A percentile compares a stretch with the other conserved stretches of the same genome.
phyloP scores from a whole-genome alignment of 2,797 vertebrate genomes.

The Ataeniobius toweri region DNA sequence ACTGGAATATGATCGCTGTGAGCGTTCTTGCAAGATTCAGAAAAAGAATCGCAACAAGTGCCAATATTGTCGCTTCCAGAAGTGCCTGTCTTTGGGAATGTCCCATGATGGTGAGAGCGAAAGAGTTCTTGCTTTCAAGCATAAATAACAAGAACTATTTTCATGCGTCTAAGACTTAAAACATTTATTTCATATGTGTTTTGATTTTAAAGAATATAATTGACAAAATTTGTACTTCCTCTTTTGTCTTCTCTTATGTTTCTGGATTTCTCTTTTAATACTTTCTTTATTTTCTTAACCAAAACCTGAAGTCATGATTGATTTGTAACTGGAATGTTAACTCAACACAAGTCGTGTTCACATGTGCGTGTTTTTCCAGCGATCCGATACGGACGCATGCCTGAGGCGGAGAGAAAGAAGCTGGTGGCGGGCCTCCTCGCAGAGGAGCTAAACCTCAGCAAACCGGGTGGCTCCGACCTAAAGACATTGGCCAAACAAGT shows the following conservation, averaged over 20 bases:
- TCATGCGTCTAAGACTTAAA: not conserved
- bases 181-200: not conserved
- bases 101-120: slow-evolving; percentile 94
- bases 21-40: slow-evolving; percentile 95
- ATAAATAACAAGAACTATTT: not conserved
- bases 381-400: slow-evolving; percentile 98
- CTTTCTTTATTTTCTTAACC: not conserved
- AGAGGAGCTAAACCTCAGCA: slow-evolving; percentile 82
- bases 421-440: slow-evolving; percentile 92
- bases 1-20: slow-evolving; percentile 94
- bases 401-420: slow-evolving; percentile 96
- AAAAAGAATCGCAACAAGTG: slow-evolving; percentile 99
- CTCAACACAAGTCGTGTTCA: slow-evolving; percentile 19
- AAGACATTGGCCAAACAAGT: slow-evolving; percentile 96
- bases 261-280: not conserved
- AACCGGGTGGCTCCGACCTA: slow-evolving; percentile 89
- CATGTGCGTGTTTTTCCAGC: slow-evolving; percentile 73
- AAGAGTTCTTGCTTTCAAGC: not conserved
- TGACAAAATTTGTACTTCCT: not conserved
- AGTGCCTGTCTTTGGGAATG: slow-evolving; percentile 97
- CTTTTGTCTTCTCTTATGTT: not conserved
- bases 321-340: not conserved
- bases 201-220: not conserved
- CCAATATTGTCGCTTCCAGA: slow-evolving; percentile 99
- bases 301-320: not conserved